phyloP scores from a whole-genome alignment of 2,888 invertebrate species.

The Saturnia pavonia region DNA sequence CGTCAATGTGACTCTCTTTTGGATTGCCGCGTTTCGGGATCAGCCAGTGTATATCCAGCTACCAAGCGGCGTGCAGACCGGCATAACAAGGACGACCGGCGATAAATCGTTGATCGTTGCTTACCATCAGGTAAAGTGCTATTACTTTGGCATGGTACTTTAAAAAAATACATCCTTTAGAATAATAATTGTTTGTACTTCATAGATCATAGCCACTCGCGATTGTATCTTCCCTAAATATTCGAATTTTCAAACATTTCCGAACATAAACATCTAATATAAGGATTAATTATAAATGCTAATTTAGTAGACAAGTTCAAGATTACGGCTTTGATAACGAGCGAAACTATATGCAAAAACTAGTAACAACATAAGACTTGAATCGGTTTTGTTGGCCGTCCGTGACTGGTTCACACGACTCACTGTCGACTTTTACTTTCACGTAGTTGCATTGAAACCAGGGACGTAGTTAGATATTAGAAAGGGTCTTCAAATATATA shows the following conservation, averaged over 20 bases:
- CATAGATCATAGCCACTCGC: neutral
- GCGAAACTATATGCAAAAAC: neutral
- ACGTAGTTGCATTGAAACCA: conserved; percentile 26
- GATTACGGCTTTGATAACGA: neutral
- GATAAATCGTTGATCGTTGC: too few species aligned
- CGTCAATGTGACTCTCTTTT: too few species aligned
- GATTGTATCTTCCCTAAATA: neutral
- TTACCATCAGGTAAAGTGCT: too few species aligned
- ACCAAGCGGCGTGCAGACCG: too few species aligned
- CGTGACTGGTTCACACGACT: conserved; percentile 51
- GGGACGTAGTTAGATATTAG: conserved; percentile 22
- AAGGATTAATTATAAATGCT: neutral
- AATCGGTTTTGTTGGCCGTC: conserved; percentile 30
- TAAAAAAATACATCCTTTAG: too few species aligned
- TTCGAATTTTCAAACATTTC: neutral
- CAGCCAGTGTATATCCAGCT: too few species aligned
- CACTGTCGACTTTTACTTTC: conserved; percentile 44
- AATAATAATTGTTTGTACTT: neutral
- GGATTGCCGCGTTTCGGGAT: too few species aligned
- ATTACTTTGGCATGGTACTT: too few species aligned
- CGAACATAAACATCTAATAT: neutral
- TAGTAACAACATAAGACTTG: conserved; percentile 23
- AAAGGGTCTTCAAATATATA: neutral
- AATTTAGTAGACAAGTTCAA: neutral
- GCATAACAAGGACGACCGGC: too few species aligned